A percentile compares a stretch with the other conserved stretches of the same genome.
Evolutionary conservation across 1,140 invertebrate genomes (phyloP).

Genomic region (Agrilus planipennis): DNA sequence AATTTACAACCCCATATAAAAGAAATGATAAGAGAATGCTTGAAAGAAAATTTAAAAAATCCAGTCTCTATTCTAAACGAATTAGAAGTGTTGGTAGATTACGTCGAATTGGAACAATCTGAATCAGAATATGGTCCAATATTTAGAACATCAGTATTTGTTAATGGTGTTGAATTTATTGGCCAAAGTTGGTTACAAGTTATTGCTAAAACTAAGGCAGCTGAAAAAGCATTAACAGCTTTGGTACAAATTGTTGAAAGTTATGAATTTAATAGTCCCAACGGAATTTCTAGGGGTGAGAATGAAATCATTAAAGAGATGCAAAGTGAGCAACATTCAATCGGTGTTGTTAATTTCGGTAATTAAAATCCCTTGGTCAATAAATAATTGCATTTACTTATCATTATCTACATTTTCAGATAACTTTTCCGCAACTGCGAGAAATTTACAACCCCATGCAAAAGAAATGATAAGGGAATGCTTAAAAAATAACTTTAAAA

Average conservation of each 20-base stretch:
- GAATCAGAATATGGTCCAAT: constrained; percentile 77
- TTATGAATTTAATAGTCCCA: constrained; percentile 15
- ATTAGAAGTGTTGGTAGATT: constrained; percentile 68
- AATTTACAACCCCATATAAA: too few relatives aligned
- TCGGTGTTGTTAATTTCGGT: too few relatives aligned
- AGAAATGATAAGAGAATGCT: constrained; percentile 10
- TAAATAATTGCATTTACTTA: too few relatives aligned
- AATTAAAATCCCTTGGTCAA: too few relatives aligned
- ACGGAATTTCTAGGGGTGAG: constrained; percentile 44
- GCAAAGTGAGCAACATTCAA: constrained; percentile 41
- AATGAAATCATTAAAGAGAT: constrained; percentile 15
- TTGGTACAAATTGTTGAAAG: constrained; percentile 73
- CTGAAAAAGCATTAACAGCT: constrained; percentile 61
- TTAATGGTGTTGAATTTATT: constrained; percentile 60
- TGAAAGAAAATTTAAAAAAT: too few relatives aligned
- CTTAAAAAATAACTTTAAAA: too few relatives aligned
- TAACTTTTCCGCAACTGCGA: too few relatives aligned
- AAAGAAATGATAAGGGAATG: constrained; percentile 9
- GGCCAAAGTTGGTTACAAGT: constrained; percentile 68
- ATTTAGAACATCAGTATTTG: constrained; percentile 74
- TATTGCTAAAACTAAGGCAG: constrained; percentile 64
- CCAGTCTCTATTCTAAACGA: constrained; percentile 83
- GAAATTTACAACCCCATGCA: too few relatives aligned
- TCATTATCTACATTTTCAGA: too few relatives aligned
- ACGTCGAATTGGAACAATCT: constrained; percentile 57